A percentile compares a stretch with the other conserved stretches of the same genome.
Conservation (phyloP, 35 echinoderm and acorn worm genomes). For the Ophioderma brevispina region DNA sequence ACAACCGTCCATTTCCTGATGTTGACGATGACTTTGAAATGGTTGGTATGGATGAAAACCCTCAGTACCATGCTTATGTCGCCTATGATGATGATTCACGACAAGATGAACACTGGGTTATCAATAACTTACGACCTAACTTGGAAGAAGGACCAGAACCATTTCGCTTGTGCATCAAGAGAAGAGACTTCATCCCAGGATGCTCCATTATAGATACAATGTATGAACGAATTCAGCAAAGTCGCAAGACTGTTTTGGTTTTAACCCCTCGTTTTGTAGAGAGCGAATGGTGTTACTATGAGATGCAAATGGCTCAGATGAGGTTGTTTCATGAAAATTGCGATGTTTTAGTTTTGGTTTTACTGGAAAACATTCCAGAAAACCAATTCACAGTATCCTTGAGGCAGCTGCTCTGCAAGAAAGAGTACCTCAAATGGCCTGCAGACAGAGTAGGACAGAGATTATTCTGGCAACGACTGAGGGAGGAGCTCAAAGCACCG, state of each 20-base stretch:
- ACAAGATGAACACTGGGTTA: not conserved
- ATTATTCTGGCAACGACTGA: no score
- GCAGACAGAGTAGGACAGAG: no score
- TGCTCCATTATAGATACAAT: not conserved
- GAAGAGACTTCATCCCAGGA: constrained; percentile 14
- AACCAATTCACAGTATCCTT: no score
- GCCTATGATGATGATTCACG: not conserved
- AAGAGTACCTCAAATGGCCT: no score
- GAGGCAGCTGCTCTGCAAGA: no score
- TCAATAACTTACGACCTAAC: not conserved
- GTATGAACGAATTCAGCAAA: not conserved
- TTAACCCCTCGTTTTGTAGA: not conserved
- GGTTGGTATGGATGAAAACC: not conserved
- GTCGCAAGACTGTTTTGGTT: constrained; percentile 1
- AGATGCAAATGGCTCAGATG: constrained; percentile 24
- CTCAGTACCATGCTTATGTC: not conserved
- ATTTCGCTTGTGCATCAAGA: constrained; percentile 7
- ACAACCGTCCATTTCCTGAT: not conserved
- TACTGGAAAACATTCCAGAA: no score
- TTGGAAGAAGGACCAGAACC: not conserved
- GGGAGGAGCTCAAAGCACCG: no score
- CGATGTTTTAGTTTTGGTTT: no score
- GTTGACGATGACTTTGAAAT: not conserved
- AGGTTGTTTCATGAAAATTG: no score
- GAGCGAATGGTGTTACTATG: constrained; percentile 41